A percentile compares a stretch with the other conserved stretches of the same genome.
Conservation (phyloP, 2,797 vertebrate species). For the Tarsius wallacei region DNA sequence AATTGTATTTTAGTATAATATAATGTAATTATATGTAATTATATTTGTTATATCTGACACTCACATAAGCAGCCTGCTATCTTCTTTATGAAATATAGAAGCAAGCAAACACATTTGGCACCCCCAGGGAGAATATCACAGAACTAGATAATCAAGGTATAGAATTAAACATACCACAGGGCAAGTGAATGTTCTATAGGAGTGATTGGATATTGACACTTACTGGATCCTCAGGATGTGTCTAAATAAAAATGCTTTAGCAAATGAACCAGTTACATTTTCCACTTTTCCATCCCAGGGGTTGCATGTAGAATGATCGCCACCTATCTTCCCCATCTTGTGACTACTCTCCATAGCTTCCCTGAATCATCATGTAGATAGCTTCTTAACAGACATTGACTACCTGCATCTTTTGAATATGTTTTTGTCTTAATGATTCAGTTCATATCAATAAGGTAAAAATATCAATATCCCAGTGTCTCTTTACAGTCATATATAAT, state of each 20-base stretch:
- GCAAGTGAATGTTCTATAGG: fast-evolving
- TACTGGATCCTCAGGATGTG: neutral
- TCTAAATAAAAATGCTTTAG: neutral
- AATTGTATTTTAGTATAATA: neutral
- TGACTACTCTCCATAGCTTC: neutral
- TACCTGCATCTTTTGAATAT: neutral
- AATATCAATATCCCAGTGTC: neutral
- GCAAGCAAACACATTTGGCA: neutral
- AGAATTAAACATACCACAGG: neutral
- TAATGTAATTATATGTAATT: neutral
- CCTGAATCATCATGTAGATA: neutral
- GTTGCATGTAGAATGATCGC: neutral
- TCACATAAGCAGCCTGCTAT: neutral
- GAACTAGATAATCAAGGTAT: neutral
- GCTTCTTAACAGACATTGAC: neutral
- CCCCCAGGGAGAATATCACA: neutral
- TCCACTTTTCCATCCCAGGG: neutral
- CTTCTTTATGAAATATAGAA: neutral
- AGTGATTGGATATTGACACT: neutral
- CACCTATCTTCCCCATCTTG: neutral
- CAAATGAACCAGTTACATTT: neutral
- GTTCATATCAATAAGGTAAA: neutral
- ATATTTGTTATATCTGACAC: neutral
- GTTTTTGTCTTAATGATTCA: neutral
- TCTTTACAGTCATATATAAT: neutral